Percentiles rank a stretch among this genome's conserved stretches.
These are phyloP conservation scores for Drosophila fulvimacula DNA, from an alignment of 2,888 invertebrate genomes.

Conservation along the genomic window DNA sequence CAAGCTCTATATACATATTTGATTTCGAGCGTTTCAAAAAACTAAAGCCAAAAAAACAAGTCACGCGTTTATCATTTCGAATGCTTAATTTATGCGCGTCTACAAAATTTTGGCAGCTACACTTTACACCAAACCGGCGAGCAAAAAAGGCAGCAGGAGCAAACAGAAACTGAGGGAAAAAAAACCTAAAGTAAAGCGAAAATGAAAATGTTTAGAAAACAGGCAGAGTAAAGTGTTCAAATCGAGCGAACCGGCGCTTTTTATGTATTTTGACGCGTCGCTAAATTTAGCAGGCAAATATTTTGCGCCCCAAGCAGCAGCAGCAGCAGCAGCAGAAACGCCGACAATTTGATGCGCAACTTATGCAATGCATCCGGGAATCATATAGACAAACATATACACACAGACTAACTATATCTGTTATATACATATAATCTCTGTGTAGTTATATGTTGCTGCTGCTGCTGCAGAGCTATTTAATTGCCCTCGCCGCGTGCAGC, in stretches of 20 bases:
- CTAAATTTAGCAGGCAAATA: slow-evolving; percentile 78
- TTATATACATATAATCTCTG: slow-evolving; percentile 2
- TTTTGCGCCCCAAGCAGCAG: slow-evolving; percentile 57
- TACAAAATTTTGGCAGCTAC: slow-evolving; percentile 64
- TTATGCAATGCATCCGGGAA: slow-evolving; percentile 74
- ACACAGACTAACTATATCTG: not conserved
- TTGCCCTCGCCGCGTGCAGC: slow-evolving; percentile 48
- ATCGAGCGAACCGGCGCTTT: slow-evolving; percentile 54
- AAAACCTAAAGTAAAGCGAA: slow-evolving; percentile 18
- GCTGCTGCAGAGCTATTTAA: slow-evolving; percentile 51
- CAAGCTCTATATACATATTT: slow-evolving; percentile 50
- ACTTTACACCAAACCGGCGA: slow-evolving; percentile 48
- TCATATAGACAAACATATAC: slow-evolving; percentile 36
- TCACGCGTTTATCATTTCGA: slow-evolving; percentile 59
- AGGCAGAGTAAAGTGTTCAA: slow-evolving; percentile 51
- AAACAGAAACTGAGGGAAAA: slow-evolving; percentile 2
- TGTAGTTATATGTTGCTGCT: too few species aligned
- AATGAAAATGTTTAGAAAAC: slow-evolving; percentile 43
- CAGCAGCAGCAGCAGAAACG: slow-evolving; percentile 21
- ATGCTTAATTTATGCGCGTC: slow-evolving; percentile 65
- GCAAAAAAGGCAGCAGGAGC: not conserved
- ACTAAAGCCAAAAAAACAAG: slow-evolving; percentile 31
- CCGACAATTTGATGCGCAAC: slow-evolving; percentile 52
- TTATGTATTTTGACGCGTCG: slow-evolving; percentile 71
- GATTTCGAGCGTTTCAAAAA: slow-evolving; percentile 39